Evolutionary conservation across 1,140 invertebrate species (phyloP).

Genomic region (Phthorimaea operculella): DNA sequence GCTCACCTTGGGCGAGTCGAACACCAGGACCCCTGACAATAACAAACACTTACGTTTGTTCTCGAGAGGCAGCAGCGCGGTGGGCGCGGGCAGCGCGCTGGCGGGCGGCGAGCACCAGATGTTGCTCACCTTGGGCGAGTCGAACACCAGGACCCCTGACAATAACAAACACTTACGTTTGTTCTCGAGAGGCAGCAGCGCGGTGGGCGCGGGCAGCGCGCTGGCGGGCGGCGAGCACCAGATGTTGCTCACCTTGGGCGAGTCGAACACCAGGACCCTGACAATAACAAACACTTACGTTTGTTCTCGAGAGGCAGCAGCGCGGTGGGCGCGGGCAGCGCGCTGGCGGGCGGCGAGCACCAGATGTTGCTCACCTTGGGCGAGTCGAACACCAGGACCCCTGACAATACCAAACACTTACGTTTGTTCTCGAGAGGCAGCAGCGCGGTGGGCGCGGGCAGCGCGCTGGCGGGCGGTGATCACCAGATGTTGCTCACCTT

Average conservation of each 20-base stretch:
- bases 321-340: slow-evolving; percentile 49
- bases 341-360: slow-evolving; percentile 61
- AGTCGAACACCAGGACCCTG: slow-evolving; percentile 59
- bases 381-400: slow-evolving; percentile 60
- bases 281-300: slow-evolving; percentile 42
- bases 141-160: not conserved
- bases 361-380: slow-evolving; percentile 50
- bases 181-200: slow-evolving; percentile 42
- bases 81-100: too few species aligned
- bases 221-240: slow-evolving; percentile 64
- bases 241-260: slow-evolving; percentile 45
- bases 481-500: too few species aligned
- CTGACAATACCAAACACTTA: slow-evolving; percentile 28
- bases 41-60: too few species aligned
- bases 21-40: too few species aligned
- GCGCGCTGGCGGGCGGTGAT: too few species aligned
- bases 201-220: slow-evolving; percentile 49
- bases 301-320: slow-evolving; percentile 45
- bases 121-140: too few species aligned
- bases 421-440: too few species aligned
- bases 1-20: too few species aligned
- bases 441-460: too few species aligned
- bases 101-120: too few species aligned
- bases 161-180: slow-evolving; percentile 9
- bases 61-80: too few species aligned